Conservation (phyloP, 2,797 vertebrate species). For the Choloepus didactylus region DNA sequence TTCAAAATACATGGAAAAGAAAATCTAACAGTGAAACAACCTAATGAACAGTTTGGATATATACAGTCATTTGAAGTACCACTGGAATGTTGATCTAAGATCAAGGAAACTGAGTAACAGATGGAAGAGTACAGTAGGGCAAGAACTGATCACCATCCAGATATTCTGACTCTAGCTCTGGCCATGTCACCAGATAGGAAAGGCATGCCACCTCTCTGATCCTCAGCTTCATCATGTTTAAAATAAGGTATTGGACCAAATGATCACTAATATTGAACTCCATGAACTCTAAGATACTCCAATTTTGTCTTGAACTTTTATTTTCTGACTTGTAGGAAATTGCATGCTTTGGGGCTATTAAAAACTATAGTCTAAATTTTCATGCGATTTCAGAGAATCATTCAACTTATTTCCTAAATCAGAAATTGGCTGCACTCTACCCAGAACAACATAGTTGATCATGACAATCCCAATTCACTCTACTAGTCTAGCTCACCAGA, state of each 20-base stretch:
- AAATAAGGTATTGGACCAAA: background rate
- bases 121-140: rapidly evolving
- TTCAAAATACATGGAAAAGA: background rate
- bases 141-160: background rate
- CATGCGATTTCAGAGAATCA: conserved; percentile 13
- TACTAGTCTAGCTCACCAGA: background rate
- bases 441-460: background rate
- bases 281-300: conserved; percentile 4
- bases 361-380: conserved; percentile 46
- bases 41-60: background rate
- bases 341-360: background rate
- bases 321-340: conserved; percentile 21
- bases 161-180: background rate
- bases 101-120: background rate
- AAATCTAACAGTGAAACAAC: conserved; percentile 26
- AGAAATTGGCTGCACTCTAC: background rate
- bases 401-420: conserved; percentile 39
- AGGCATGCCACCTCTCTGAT: background rate
- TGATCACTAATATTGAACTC: background rate
- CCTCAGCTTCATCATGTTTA: background rate
- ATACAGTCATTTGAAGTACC: background rate
- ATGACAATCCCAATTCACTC: background rate
- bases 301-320: background rate
- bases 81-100: background rate
- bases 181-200: background rate